Conservation (phyloP, 2,888 invertebrate species). For the Xestia sexstrigata region DNA sequence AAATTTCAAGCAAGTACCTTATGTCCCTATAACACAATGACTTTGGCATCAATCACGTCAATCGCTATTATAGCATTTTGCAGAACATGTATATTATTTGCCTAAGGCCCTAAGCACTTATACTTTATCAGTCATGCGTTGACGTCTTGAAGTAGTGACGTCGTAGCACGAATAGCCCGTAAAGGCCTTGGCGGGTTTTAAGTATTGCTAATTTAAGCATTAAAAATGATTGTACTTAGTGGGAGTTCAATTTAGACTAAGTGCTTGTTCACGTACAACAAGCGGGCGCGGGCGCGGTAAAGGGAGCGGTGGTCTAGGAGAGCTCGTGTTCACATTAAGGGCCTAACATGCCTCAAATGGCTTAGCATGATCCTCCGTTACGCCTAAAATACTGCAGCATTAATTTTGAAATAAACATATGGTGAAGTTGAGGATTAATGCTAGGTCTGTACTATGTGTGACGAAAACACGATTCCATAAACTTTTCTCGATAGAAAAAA, state of each 20-base stretch:
- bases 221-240: background rate
- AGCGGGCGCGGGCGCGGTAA: background rate
- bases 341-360: too few relatives aligned
- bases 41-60: background rate
- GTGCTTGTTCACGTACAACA: too few relatives aligned
- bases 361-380: too few relatives aligned
- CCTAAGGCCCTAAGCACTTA: background rate
- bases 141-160: background rate
- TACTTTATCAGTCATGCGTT: background rate
- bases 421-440: too few relatives aligned
- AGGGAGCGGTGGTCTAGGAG: too few relatives aligned
- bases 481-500: too few relatives aligned
- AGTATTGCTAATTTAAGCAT: background rate
- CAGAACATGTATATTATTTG: slow-evolving; percentile 2
- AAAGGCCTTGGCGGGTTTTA: background rate
- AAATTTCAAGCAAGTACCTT: background rate
- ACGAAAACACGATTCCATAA: too few relatives aligned
- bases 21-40: background rate
- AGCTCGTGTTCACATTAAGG: slow-evolving; percentile 2
- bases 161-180: background rate
- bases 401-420: too few relatives aligned
- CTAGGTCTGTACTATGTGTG: too few relatives aligned
- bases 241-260: background rate
- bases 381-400: too few relatives aligned
- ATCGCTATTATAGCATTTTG: slow-evolving; percentile 9